phyloP scores from a whole-genome alignment of 2,797 vertebrate genomes.

The Anguilla obscura region DNA sequence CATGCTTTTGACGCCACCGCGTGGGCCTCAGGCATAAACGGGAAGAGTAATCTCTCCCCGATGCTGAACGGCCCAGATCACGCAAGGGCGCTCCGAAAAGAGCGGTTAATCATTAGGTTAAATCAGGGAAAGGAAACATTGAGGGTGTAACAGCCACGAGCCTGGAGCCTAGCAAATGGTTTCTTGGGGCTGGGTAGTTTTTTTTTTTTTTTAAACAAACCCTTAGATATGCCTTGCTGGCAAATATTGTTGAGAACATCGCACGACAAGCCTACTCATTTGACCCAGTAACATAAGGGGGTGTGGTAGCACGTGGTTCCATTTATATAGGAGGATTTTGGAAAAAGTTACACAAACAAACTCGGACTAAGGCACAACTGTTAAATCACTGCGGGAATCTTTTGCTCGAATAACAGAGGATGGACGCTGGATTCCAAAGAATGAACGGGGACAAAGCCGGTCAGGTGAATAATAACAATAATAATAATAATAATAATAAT shows the following conservation, averaged over 20 bases:
- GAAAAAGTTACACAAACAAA: slow-evolving; percentile 42
- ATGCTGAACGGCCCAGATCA: background rate
- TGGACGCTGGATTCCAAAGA: slow-evolving; percentile 68
- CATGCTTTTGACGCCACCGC: background rate
- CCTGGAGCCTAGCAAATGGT: background rate
- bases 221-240: slow-evolving; percentile 44
- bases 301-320: slow-evolving; percentile 65
- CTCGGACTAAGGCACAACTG: slow-evolving; percentile 20
- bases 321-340: slow-evolving; percentile 49
- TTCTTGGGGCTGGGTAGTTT: background rate
- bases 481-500: background rate
- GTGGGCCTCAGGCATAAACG: background rate
- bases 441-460: slow-evolving; percentile 55
- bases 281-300: slow-evolving; percentile 42
- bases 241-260: slow-evolving; percentile 50
- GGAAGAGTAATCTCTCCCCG: background rate
- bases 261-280: background rate
- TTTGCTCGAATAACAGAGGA: slow-evolving; percentile 48
- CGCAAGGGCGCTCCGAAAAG: background rate
- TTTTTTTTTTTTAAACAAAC: background rate
- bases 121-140: background rate
- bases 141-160: background rate
- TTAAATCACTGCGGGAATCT: slow-evolving; percentile 26
- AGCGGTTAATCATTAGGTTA: background rate
- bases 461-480: slow-evolving; percentile 32